Conservation (phyloP, 2,888 invertebrate species). For the Papilio elwesi region DNA sequence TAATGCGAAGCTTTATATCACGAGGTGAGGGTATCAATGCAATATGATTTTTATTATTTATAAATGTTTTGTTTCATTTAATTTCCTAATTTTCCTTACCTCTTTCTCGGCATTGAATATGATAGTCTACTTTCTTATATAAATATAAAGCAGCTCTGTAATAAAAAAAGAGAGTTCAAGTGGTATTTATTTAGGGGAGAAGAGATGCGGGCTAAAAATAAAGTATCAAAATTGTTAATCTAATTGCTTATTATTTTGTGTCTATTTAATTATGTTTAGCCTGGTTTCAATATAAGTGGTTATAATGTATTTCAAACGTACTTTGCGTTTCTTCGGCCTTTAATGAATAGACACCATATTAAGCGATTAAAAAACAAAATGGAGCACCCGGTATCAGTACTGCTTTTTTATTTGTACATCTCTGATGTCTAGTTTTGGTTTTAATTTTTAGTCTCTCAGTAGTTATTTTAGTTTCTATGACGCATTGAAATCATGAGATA, state of each 20-base stretch:
- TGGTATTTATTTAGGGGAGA: constrained; percentile 31
- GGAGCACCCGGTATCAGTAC: no score
- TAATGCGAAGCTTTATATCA: no score
- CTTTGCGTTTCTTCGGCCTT: no score
- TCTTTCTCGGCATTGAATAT: background rate
- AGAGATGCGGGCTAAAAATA: constrained; percentile 29
- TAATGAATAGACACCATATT: no score
- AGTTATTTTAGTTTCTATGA: background rate
- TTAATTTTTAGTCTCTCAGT: constrained; percentile 24
- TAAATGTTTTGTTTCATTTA: background rate
- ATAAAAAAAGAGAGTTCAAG: constrained; percentile 14
- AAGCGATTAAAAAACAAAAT: no score
- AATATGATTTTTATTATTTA: no score
- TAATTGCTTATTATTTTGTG: background rate
- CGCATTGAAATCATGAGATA: constrained; percentile 33
- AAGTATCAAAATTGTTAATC: constrained; percentile 20
- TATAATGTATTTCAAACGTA: no score
- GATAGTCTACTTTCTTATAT: background rate
- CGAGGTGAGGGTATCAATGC: no score
- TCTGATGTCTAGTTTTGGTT: background rate
- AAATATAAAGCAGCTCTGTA: background rate
- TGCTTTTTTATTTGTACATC: no score
- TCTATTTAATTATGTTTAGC: no score
- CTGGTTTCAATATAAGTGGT: no score
- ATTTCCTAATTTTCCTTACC: background rate